Evolutionary conservation across 2,113 vertebrate genomes (phyloP), one percentile per base, ranked within the genome.

Genomic region (Burhinus bistriatus): DNA sequence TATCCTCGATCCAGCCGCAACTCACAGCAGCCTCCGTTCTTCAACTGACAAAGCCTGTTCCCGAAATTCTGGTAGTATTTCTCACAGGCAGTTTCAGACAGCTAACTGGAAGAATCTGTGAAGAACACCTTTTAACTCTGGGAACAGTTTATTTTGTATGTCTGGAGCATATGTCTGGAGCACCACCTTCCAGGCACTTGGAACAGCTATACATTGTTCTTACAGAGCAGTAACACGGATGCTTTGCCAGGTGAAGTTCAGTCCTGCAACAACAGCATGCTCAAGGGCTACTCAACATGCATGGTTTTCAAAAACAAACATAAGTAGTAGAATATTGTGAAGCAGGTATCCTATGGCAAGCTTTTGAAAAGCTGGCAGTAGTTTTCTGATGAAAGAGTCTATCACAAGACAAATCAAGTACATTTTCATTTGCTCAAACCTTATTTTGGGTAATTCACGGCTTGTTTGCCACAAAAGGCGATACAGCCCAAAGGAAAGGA

Each of bases 1-100:
- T 7, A 62, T 27, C 64, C 68, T 22, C 27, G 30, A 93, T 30
- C 17, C 76, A 83, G 44, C 22, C 42, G 38, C 42, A 42, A 12
- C 10, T 34, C 38, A 29, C 2, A 0, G 36, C 2, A 2, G 40
- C 16, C 58, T 44, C 47, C 3, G 1, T 45, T 70, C 59, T 47
- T 64, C 8, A 71, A 27, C 20, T 40, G 54, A 69, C 15, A 90
- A 79, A 92, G 54, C 9, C 36, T 61, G 15, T 18, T 80, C 66
- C 68, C 15, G 2, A 73, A 54, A 85, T 77, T 62, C 49, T 80
- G 15, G 27, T 34, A 34, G 17, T 40, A 11, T 15, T 90, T 65
- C 71, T 62, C 58, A 69, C 7, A 17, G 9, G 12, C 20, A 61
- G 20, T 15, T 88, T 57, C 47, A 38, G 13, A 14, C 0, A 0